Evolutionary conservation across 2,888 invertebrate species (phyloP), one percentile per base, ranked within the genome.

Genomic region (Sarcophaga rosellei): DNA sequence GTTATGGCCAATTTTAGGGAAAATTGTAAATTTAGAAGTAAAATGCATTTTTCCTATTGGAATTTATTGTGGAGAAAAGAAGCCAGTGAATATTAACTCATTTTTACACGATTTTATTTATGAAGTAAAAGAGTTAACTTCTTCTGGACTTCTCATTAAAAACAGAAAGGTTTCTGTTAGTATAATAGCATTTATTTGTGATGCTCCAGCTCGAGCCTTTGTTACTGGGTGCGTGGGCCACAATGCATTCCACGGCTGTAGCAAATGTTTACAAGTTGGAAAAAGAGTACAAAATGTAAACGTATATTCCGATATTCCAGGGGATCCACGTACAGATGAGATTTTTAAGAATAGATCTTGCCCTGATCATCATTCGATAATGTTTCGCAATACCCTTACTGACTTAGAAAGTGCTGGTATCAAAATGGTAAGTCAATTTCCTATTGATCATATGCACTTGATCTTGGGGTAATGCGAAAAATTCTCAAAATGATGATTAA

Each of bases 1-100:
- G 35, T 12, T 25, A 57, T 70, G 70, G 70, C 70, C 35, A 15
- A n/a, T 70, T 59, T 70, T 59, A 70, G 70, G 59, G 20, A 70
- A 5, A 70, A 70, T 70, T 21, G 10, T 59, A 57, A 70, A 70
- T 35, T 70, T 70, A 59, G 10, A 59, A 15, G 35, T 5, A 21
- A 59, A 70, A 15, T 70, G 59, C 57, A 70, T 70, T 70, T 70
- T 70, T 70, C 35, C 59, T 57, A 70, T 70, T 59, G 70, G 59
- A 17, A 70, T 70, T 70, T 70, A 59, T 70, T 70, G 21, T 59
- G 70, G 70, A 15, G 59, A 70, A 35, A 70, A 70, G 21, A 70
- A 70, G 35, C 70, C 70, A 59, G 21, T 15, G 25, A 59, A 59
- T 20, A 70, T 70, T 25, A 57, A 70, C 35, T 59, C 35, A 21